phyloP scores from a whole-genome alignment of 2,797 vertebrate species.

The Sternarchorhynchus goeldii region DNA sequence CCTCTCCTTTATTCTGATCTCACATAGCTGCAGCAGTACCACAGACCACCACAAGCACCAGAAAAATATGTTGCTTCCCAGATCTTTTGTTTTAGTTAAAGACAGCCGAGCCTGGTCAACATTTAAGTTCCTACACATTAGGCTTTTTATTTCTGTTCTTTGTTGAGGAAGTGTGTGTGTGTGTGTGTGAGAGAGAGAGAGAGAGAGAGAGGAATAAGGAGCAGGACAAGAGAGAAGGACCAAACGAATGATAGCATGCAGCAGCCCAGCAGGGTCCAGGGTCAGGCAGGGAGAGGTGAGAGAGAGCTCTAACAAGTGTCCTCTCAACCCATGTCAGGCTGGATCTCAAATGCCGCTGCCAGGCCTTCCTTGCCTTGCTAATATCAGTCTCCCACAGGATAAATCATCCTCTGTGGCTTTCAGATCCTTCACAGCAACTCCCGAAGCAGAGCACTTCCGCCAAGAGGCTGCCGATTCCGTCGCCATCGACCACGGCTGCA shows the following conservation, averaged over 20 bases:
- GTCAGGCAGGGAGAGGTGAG: slow-evolving; percentile 25
- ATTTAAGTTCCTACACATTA: slow-evolving; percentile 7
- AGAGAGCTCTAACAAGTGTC: slow-evolving; percentile 31
- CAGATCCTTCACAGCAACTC: slow-evolving; percentile 12
- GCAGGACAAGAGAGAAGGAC: background rate
- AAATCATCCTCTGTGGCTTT: slow-evolving; percentile 2
- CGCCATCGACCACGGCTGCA: background rate
- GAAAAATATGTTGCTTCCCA: background rate
- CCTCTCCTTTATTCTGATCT: background rate
- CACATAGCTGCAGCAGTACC: background rate
- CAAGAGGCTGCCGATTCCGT: background rate
- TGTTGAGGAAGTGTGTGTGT: background rate
- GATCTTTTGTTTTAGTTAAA: slow-evolving; percentile 20
- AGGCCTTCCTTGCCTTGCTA: slow-evolving; percentile 19
- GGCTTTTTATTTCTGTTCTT: background rate
- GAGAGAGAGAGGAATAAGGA: background rate
- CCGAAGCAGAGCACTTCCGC: background rate
- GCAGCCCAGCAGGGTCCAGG: slow-evolving; percentile 34
- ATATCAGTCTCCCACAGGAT: slow-evolving; percentile 17
- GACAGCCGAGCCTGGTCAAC: background rate
- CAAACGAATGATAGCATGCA: slow-evolving; percentile 24
- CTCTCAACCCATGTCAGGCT: slow-evolving; percentile 28
- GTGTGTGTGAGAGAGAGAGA: background rate
- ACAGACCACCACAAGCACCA: slow-evolving; percentile 5
- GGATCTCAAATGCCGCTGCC: slow-evolving; percentile 9